Base-by-base conservation (phyloP, 2,113 vertebrate genomes). In the Myrmecophaga tridactyla region DNA sequence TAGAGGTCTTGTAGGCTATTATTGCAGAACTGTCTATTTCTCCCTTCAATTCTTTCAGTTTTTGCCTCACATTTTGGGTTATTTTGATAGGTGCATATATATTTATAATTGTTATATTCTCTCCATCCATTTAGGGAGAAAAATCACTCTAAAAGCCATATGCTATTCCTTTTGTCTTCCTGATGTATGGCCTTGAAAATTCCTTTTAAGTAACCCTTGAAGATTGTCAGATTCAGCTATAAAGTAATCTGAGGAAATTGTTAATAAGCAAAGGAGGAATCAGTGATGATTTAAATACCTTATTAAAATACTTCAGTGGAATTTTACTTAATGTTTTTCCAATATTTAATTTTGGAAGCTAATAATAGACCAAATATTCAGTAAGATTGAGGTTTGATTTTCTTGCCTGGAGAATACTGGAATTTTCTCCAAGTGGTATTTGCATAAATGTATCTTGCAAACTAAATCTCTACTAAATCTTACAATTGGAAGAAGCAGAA, bases 211-310 rank as follows among this genome's bases (percentile, higher is more conserved):
- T 65, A 96, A 92, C 53, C 46, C n/a, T 31, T 23, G 31, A 87
- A 27, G 31, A 88, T 75, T 81, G 53, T 73, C 46, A 90, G 76
- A 36, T 86, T 86, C 65, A 81, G 86, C 91, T 80, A 95, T 86
- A 95, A 96, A 93, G 87, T 89, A 69, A 94, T 83, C 58, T 80
- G 31, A 89, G 46, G 82, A 94, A 94, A 76, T 67, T 88, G 29
- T 94, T 92, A 84, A 81, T 87, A 69, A 41, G 15, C 46, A 56
- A 67, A 31, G 39, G 4, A 93, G 15, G 41, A 94, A 73, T 94
- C 62, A 87, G 25, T 21, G 43, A 76, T 90, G 58, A 78, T 80
- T 92, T 93, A 93, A 89, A 93, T 73, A 82, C 25, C 20, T 29
- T 82, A 87, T 84, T 95, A 58, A 95, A 92, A 92, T 75, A 81